Evolutionary conservation across 2,797 vertebrate species (phyloP).

Genomic region (Myotis myotis): DNA sequence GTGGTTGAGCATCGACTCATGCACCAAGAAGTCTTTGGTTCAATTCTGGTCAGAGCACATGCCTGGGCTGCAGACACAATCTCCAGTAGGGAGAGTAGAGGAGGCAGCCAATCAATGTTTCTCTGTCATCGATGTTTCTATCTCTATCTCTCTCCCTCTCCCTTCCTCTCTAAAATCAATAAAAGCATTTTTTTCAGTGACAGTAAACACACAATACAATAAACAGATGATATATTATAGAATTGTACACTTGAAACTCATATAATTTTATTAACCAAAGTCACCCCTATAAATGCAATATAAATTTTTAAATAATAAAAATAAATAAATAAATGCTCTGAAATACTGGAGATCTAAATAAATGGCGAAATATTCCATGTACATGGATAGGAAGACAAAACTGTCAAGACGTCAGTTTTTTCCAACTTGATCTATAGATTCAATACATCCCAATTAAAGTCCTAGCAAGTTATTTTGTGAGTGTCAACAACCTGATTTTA

Average conservation of each 20-base stretch:
- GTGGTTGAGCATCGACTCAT: background rate
- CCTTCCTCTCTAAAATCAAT: background rate
- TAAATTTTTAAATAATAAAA: background rate
- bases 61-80: too few relatives aligned
- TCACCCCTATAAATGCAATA: background rate
- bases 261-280: background rate
- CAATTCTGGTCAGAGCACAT: background rate
- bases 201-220: background rate
- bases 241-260: background rate
- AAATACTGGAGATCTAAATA: conserved; percentile 34
- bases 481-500: conserved; percentile 17
- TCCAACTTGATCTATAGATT: background rate
- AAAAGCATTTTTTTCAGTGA: background rate
- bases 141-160: background rate
- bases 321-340: background rate
- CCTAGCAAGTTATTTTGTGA: background rate
- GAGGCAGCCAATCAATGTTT: background rate
- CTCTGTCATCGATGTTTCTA: background rate
- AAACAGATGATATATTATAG: background rate
- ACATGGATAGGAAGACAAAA: background rate
- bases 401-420: background rate
- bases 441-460: background rate
- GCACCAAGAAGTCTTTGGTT: background rate
- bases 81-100: background rate
- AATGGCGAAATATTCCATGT: background rate